These are phyloP conservation scores for Conger conger DNA, from an alignment of 2,113 vertebrate genomes.

Conservation along the genomic window DNA sequence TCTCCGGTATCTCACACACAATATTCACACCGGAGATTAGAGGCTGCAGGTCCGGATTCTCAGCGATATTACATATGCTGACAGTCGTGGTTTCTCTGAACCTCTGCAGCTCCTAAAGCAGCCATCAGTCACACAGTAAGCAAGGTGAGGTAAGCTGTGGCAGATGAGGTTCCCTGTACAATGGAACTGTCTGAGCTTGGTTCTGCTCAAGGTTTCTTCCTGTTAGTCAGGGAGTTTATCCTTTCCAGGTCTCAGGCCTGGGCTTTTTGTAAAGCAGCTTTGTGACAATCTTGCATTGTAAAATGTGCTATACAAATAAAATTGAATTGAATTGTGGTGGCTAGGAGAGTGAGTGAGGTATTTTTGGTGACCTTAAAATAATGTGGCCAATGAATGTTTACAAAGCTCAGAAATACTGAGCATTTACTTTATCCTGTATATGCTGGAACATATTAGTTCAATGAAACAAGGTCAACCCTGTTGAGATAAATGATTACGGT, in stretches of 20 bases:
- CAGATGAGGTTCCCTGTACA: not conserved
- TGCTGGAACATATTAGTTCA: not conserved
- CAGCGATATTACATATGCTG: not conserved
- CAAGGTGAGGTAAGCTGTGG: not conserved
- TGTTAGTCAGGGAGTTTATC: no score
- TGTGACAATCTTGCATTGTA: no score
- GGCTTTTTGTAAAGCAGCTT: no score
- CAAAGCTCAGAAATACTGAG: not conserved
- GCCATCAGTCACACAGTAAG: not conserved
- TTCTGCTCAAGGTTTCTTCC: no score
- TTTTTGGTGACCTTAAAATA: not conserved
- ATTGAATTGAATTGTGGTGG: not conserved
- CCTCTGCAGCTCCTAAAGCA: not conserved
- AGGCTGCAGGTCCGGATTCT: not conserved
- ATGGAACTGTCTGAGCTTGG: not conserved
- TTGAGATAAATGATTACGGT: not conserved
- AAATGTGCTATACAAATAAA: no score
- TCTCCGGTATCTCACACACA: conserved; percentile 33
- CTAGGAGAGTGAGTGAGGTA: not conserved
- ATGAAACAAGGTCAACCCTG: not conserved
- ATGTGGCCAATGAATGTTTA: not conserved
- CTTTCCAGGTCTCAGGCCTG: no score
- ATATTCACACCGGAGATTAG: not conserved
- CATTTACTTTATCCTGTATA: not conserved
- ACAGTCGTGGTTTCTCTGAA: not conserved